Evolutionary conservation across 2,888 invertebrate species (phyloP), one percentile per base, ranked within the genome.

Genomic region (Drosophila helvetica): DNA sequence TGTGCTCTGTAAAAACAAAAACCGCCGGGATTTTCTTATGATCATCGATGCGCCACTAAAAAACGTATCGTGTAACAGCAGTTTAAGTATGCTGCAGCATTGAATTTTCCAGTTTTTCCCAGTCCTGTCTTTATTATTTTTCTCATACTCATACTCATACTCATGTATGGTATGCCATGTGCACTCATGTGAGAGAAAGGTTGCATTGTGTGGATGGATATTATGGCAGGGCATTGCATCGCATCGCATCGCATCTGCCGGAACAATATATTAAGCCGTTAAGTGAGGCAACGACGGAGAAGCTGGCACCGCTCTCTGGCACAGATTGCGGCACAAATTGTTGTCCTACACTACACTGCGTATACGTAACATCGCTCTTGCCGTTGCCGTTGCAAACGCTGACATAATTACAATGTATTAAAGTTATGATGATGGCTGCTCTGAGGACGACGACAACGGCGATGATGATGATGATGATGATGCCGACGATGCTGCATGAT

Each of bases 231-330:
- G 68, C 85, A 33, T 12, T 3, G 33, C 33, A 33, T 12, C 1
- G 38, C 38, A 76, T 81, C 66, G 64, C 61, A 53, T 50, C 76
- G 70, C 86, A 82, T 74, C 80, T 86, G 86, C 77, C 67, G 82
- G 75, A 77, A 86, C 86, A 86, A 84, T 84, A 86, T 86, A 87
- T 87, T 86, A 86, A 87, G 80, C 80, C 78, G 87, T 87, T 87
- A 86, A 87, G 81, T 80, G 86, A 81, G 81, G 83, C 74, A 60
- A 66, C 70, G 60, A 51, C 27, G 65, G 45, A 57, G 38, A 38
- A 15, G 38, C 38, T n/a, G 38, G 38, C 38, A 38, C 15, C 60
- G 63, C 63, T 64, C 63, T 60, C 72, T 55, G 72, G 69, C 84
- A 84, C 84, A 84, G 82, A 84, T 82, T 82, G 82, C 55, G 73